phyloP scores from a whole-genome alignment of 2,797 vertebrate species.

The Gadopsis bispinosus region DNA sequence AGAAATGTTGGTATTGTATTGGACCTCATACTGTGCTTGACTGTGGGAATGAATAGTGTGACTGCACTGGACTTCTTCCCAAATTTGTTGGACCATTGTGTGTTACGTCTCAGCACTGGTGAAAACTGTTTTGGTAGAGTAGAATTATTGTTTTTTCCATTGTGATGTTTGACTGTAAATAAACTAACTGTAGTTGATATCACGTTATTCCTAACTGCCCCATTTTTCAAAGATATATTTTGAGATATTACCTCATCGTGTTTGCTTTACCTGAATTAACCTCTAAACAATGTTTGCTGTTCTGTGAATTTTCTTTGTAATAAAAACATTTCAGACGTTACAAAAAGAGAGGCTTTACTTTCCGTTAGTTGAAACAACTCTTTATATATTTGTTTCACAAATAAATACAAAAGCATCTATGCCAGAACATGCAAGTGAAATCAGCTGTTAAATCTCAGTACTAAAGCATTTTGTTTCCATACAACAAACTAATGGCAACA shows the following conservation, averaged over 20 bases:
- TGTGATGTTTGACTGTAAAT: slow-evolving; percentile 85
- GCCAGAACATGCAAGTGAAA: slow-evolving; percentile 28
- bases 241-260: slow-evolving; percentile 83
- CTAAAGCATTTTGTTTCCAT: neutral
- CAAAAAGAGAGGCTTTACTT: slow-evolving; percentile 58
- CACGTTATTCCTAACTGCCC: slow-evolving; percentile 84
- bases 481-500: slow-evolving; percentile 13
- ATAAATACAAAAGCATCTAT: slow-evolving; percentile 26
- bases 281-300: slow-evolving; percentile 87
- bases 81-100: slow-evolving; percentile 76
- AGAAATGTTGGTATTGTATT: slow-evolving; percentile 67
- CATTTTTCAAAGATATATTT: slow-evolving; percentile 84
- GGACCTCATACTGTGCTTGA: slow-evolving; percentile 80
- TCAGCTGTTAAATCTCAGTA: slow-evolving; percentile 8
- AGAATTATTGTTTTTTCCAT: slow-evolving; percentile 83
- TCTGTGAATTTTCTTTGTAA: slow-evolving; percentile 91
- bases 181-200: slow-evolving; percentile 85
- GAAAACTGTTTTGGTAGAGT: slow-evolving; percentile 87
- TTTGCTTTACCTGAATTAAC: slow-evolving; percentile 79
- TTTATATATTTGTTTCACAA: slow-evolving; percentile 14
- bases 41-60: slow-evolving; percentile 71
- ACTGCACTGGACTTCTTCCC: slow-evolving; percentile 70
- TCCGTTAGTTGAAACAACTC: slow-evolving; percentile 11
- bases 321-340: slow-evolving; percentile 86
- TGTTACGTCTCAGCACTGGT: slow-evolving; percentile 89